Evolutionary conservation across 2,888 invertebrate species (phyloP).

Genomic region (Heliconius charithonia): DNA sequence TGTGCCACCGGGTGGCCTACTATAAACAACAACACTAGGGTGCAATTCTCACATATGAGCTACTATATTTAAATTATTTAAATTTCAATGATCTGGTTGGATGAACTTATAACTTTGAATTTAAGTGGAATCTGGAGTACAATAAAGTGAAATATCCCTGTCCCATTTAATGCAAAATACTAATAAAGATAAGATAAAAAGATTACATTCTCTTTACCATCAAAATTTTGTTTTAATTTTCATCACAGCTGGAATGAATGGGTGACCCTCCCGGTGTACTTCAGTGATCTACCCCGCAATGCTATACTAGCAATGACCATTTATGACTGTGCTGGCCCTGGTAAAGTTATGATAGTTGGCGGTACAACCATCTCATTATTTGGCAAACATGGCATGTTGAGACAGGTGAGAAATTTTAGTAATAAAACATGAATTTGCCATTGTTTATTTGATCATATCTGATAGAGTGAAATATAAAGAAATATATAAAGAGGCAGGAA

Average conservation of each 20-base stretch:
- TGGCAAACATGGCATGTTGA: constrained; percentile 96
- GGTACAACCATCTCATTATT: constrained; percentile 97
- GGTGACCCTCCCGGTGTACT: constrained; percentile 95
- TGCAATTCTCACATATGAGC: too few species aligned
- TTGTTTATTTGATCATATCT: not conserved
- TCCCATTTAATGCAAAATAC: too few species aligned
- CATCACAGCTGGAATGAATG: constrained; percentile 96
- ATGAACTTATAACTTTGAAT: too few species aligned
- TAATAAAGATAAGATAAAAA: too few species aligned
- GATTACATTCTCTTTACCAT: too few species aligned
- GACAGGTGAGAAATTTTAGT: constrained; percentile 84
- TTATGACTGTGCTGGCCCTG: constrained; percentile 95
- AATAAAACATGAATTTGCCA: not conserved
- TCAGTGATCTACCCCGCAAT: constrained; percentile 94
- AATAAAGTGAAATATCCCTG: not conserved
- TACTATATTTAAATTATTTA: not conserved
- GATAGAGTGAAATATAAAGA: not conserved
- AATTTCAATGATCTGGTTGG: not conserved
- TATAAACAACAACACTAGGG: too few species aligned
- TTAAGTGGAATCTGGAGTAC: too few species aligned
- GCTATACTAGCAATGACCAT: constrained; percentile 94
- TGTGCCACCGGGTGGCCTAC: too few species aligned
- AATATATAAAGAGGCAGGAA: not conserved
- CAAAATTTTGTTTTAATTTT: not conserved
- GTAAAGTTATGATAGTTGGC: constrained; percentile 92